Percentiles rank a stretch among this genome's conserved stretches.
Evolutionary conservation across 1,140 invertebrate genomes (phyloP).

Genomic region (Drosophila bocki): DNA sequence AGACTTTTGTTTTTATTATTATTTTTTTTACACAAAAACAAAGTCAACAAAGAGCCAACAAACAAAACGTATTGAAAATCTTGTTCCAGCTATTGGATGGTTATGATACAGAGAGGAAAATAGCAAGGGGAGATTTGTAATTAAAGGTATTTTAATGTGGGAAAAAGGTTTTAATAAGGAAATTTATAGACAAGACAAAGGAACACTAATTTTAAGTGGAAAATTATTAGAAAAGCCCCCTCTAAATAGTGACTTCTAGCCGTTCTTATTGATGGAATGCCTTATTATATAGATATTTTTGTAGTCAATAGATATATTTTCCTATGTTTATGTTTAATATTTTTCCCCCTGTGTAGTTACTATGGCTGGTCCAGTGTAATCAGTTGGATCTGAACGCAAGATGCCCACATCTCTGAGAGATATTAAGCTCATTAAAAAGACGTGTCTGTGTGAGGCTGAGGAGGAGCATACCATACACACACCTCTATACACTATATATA

Average conservation of each 20-base stretch:
- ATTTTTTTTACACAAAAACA: slow-evolving; percentile 11
- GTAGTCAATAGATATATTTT: too few species aligned
- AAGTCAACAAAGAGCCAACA: slow-evolving; percentile 3
- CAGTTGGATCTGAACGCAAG: slow-evolving; percentile 69
- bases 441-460: slow-evolving; percentile 35
- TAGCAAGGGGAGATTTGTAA: too few species aligned
- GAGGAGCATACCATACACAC: slow-evolving; percentile 9
- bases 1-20: slow-evolving; percentile 64
- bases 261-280: neutral
- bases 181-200: too few species aligned
- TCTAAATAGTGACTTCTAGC: neutral
- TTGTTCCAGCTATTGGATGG: slow-evolving; percentile 7
- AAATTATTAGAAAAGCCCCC: neutral
- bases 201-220: neutral
- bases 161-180: neutral
- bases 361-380: slow-evolving; percentile 59
- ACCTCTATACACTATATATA: neutral
- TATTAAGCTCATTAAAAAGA: slow-evolving; percentile 82
- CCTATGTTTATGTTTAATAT: neutral
- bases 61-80: slow-evolving; percentile 44
- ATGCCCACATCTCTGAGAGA: slow-evolving; percentile 72
- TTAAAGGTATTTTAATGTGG: neutral
- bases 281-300: neutral
- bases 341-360: slow-evolving; percentile 27
- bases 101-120: slow-evolving; percentile 15